Base-by-base conservation (phyloP, 1,140 invertebrate species). In the Panagrolaimus sp. region DNA sequence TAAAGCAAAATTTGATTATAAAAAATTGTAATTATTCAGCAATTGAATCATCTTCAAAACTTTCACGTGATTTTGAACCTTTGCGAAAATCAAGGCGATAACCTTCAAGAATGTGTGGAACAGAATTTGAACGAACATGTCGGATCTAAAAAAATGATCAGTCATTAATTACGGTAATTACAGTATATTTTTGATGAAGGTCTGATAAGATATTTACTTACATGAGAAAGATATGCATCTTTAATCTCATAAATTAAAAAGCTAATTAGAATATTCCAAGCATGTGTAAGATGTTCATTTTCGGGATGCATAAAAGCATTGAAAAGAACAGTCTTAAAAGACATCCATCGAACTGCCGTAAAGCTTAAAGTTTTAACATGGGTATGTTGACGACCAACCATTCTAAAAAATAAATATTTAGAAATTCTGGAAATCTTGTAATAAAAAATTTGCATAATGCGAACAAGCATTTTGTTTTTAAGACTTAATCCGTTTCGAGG, bases 191-290 rank as follows among this genome's bases (percentile, higher is more conserved):
- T 72, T 4, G n/a, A 38, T 7, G 43, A 9, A 26, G 8, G 21
- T 58, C 14, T 43, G 10, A 68, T 62, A 72, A n/a, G 24, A 64
- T 26, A 15, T 12, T 21, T 21, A 47, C 73, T 78, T 66, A 80
- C 78, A 70, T 80, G 80, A 43, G 80, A 70, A 24, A 81, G 68
- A 68, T 80, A 81, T n/a, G 80, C 78, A 64, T 81, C 79, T 65
- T 81, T 80, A 45, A 80, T 78, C 62, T 80, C 78, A 55, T 65
- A 80, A 63, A 80, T 80, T 26, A 68, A 43, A 63, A 67, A 69
- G 24, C 28, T 55, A 14, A 76, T 74, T 14, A 69, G 43, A 38
- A 73, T 65, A 24, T 43, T 71, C 70, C 72, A 77, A 17, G 58
- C 45, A 26, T 24, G 24, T 14, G 69, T 52, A 24, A 44, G 52